phyloP scores from a whole-genome alignment of 2,797 vertebrate species.

The Mionectes olivaceus region DNA sequence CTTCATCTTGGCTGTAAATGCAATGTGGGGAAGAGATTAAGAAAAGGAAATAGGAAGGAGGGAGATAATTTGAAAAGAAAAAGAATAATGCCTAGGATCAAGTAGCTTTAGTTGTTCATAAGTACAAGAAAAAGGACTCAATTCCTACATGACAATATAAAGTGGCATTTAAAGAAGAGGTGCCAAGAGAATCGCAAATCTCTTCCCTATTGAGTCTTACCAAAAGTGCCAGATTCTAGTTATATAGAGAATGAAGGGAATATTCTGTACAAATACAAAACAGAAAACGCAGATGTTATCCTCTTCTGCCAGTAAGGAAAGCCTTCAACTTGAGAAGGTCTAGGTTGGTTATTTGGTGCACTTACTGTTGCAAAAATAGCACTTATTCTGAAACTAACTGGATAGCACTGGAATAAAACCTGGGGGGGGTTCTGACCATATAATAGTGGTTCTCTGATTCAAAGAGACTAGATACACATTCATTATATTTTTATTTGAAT shows the following conservation, averaged over 20 bases:
- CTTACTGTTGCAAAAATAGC: not conserved
- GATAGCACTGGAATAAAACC: not conserved
- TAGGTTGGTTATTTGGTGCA: not conserved
- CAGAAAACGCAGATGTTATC: not conserved
- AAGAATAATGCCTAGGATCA: not conserved
- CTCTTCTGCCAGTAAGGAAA: not conserved
- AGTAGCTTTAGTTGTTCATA: not conserved
- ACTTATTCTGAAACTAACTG: not conserved
- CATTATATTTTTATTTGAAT: not conserved
- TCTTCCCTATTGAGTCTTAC: not conserved
- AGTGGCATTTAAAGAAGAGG: not conserved
- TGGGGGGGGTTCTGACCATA: not conserved
- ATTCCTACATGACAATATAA: not conserved
- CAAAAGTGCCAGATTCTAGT: not conserved
- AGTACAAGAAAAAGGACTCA: not conserved
- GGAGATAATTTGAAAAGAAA: not conserved
- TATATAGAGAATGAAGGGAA: not conserved
- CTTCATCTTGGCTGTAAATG: not conserved
- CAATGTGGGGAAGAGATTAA: not conserved
- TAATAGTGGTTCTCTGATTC: not conserved
- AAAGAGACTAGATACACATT: not conserved
- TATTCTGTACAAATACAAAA: not conserved
- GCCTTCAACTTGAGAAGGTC: not conserved
- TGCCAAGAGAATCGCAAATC: not conserved
- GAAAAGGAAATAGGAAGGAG: not conserved